Base-by-base conservation (phyloP, 2,797 vertebrate species). In the Brotula barbata region DNA sequence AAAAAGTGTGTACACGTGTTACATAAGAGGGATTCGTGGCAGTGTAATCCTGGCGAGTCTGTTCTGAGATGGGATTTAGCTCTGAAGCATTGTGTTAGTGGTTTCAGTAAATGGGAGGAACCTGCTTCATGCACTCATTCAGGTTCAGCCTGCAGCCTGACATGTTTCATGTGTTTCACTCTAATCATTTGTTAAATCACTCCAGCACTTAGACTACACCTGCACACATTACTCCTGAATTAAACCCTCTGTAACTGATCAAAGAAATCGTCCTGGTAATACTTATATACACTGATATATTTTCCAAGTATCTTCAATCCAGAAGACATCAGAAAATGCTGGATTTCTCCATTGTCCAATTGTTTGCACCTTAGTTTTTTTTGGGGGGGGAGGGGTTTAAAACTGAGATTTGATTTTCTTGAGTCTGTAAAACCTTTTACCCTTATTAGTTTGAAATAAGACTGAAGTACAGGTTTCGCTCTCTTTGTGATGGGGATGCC, bases 41-140 rank as follows among this genome's bases (percentile, higher is more conserved):
- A 20, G 47, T 48, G 58, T 88, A 87, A 86, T 84, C 82, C 79
- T 0, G 15, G 20, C 48, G 58, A 82, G 76, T 80, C 76, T 80
- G 73, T 63, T 58, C 68, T 31, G 58, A 31, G 82, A 79, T 71
- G 64, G 71, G 80, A 80, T 78, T 82, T 71, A 71, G 48, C 50
- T 1, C 34, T 58, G 63, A 54, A 49, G 16, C 14, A 12, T 13
- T 7, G 21, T 28, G 44, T 45, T 22, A 3, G 55, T 39, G 5
- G 52, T 62, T 23, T 53, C 55, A 13, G 11, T 23, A 49, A 64
- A 60, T 42, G 68, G 61, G 68, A 58, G 21, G 51, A 43, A 60
- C 58, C 13, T 52, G 36, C 58, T 46, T 61, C 34, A 36, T 12
- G 47, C 12, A 58, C 55, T 15, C 33, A 48, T 69, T 58, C 19